Percentiles rank a stretch among this genome's conserved stretches.
phyloP scores from a whole-genome alignment of 2,113 vertebrate genomes.

The Corydoras sp. region DNA sequence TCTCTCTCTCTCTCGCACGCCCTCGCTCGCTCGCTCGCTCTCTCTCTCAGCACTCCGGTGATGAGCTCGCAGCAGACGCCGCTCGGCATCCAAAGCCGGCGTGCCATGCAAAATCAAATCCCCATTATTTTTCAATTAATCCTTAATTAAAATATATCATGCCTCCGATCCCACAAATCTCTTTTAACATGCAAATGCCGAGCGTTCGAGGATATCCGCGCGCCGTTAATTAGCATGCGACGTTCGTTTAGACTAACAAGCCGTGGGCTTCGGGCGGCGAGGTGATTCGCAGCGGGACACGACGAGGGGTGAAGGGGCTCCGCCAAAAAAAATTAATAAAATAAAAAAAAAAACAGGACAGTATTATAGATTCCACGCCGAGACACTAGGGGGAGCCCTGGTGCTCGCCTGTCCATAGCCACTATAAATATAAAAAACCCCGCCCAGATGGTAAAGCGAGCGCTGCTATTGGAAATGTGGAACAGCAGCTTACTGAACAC shows the following conservation, averaged over 20 bases:
- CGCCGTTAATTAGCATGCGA: slow-evolving; percentile 93
- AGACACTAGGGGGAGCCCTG: too few relatives aligned
- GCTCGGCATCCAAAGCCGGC: slow-evolving; percentile 75
- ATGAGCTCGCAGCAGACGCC: slow-evolving; percentile 75
- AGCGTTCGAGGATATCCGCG: slow-evolving; percentile 96
- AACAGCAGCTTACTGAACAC: too few relatives aligned
- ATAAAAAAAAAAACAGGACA: neutral
- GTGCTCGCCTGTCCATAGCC: too few relatives aligned
- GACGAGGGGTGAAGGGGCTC: slow-evolving; percentile 9
- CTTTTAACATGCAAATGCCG: slow-evolving; percentile 92
- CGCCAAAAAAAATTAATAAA: neutral
- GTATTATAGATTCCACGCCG: too few relatives aligned
- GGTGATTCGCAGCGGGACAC: slow-evolving; percentile 56
- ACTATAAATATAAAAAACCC: too few relatives aligned
- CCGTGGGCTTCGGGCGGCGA: slow-evolving; percentile 72
- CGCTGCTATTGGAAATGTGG: too few relatives aligned
- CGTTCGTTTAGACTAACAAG: slow-evolving; percentile 93
- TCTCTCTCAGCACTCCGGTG: slow-evolving; percentile 58
- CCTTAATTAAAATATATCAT: slow-evolving; percentile 99
- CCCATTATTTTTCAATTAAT: slow-evolving; percentile 99
- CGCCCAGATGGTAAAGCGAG: too few relatives aligned
- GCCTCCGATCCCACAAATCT: slow-evolving; percentile 90
- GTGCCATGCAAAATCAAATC: slow-evolving; percentile 96
- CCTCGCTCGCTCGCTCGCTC: neutral
- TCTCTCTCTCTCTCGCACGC: slow-evolving; percentile 15